phyloP scores from a whole-genome alignment of 2,888 invertebrate species.

The Thymelicus sylvestris region DNA sequence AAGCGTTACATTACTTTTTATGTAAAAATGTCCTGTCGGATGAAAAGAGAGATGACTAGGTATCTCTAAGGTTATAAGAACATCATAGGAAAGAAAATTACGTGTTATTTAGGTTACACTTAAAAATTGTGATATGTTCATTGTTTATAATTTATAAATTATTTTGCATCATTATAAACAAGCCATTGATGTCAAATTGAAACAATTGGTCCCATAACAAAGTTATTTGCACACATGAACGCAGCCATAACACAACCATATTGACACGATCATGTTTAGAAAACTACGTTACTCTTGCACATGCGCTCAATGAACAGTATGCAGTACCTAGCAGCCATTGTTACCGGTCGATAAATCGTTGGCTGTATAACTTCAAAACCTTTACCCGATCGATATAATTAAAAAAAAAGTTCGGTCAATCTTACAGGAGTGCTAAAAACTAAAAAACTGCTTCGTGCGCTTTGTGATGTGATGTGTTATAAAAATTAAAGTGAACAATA shows the following conservation, averaged over 20 bases:
- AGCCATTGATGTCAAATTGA: not conserved
- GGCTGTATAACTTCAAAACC: constrained; percentile 22
- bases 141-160: constrained; percentile 5
- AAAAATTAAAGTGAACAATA: not conserved
- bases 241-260: constrained; percentile 30
- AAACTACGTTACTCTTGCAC: constrained; percentile 19
- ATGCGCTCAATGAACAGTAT: constrained; percentile 10
- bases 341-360: constrained; percentile 21
- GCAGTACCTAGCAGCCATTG: constrained; percentile 18
- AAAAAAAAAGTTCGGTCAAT: not conserved
- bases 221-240: constrained; percentile 22
- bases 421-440: not conserved
- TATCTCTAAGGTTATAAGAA: too few relatives aligned
- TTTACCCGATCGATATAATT: constrained; percentile 1
- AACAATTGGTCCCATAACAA: constrained; percentile 21
- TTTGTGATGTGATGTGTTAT: not conserved
- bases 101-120: too few relatives aligned
- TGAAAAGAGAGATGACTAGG: too few relatives aligned
- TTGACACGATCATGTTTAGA: constrained; percentile 30
- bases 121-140: not conserved
- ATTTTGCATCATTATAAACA: constrained; percentile 5
- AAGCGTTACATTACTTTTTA: too few relatives aligned
- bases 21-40: too few relatives aligned
- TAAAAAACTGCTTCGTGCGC: not conserved
- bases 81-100: too few relatives aligned